phyloP scores from a whole-genome alignment of 2,888 invertebrate species.

The Hypsopygia costalis region DNA sequence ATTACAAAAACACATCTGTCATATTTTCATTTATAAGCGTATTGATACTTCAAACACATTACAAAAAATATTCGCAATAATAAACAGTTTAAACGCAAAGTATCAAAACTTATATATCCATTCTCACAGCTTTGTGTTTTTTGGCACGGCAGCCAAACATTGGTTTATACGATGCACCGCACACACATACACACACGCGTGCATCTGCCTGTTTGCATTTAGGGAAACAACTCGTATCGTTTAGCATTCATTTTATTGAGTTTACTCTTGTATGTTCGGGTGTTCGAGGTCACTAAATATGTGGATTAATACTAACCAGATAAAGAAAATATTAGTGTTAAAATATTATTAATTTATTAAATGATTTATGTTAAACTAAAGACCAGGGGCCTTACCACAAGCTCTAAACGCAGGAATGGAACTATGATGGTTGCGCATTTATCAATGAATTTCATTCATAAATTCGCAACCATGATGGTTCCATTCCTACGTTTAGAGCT shows the following conservation, averaged over 20 bases:
- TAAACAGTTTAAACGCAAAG: slow-evolving; percentile 23
- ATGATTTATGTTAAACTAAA: no score
- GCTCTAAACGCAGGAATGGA: no score
- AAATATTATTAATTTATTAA: no score
- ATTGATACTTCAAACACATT: no score
- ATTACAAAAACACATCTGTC: no score
- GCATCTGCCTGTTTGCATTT: slow-evolving; percentile 17
- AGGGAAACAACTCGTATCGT: slow-evolving; percentile 24
- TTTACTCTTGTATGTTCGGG: not conserved
- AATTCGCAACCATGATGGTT: no score
- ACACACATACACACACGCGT: slow-evolving; percentile 21
- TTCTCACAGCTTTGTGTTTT: slow-evolving; percentile 62
- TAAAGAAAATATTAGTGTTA: not conserved
- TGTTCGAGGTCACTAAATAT: not conserved
- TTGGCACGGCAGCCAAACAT: slow-evolving; percentile 75
- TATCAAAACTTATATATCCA: slow-evolving; percentile 42
- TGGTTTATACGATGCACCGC: slow-evolving; percentile 67
- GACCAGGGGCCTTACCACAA: no score
- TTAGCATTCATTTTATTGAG: slow-evolving; percentile 3
- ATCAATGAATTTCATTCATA: no score
- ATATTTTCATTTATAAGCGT: no score
- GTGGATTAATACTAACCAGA: not conserved
- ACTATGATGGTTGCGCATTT: no score
- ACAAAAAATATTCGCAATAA: no score
- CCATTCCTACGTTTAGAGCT: no score